Conservation (phyloP, 2,888 invertebrate species). For the Gandaritis pyraliata region DNA sequence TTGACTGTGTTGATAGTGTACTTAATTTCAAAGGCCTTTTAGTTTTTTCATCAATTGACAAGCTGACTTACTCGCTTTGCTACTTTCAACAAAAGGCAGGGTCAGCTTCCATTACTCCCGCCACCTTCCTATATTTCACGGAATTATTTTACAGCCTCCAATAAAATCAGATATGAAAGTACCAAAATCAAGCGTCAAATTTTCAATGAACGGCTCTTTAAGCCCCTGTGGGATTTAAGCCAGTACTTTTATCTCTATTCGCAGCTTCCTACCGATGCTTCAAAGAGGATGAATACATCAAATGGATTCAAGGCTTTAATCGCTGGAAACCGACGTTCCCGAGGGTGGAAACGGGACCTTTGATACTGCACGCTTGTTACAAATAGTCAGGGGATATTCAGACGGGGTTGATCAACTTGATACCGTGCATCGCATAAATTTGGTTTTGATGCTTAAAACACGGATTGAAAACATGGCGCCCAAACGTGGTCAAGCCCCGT, state of each 20-base stretch:
- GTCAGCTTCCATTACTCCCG: neutral
- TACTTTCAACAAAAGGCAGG: slow-evolving; percentile 1
- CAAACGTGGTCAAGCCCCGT: neutral
- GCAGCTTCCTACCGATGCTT: slow-evolving; percentile 44
- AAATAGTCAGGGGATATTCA: slow-evolving; percentile 24
- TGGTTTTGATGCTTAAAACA: slow-evolving; percentile 7
- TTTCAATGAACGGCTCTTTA: slow-evolving; percentile 49
- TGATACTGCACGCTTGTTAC: slow-evolving; percentile 53
- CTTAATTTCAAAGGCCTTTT: neutral
- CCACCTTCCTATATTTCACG: slow-evolving; percentile 5
- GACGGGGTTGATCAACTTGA: slow-evolving; percentile 7
- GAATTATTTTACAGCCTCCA: slow-evolving; percentile 17
- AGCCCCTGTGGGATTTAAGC: slow-evolving; percentile 54
- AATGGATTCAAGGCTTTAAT: slow-evolving; percentile 68
- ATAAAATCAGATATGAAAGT: slow-evolving; percentile 25
- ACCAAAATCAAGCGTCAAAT: slow-evolving; percentile 54
- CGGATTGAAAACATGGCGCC: slow-evolving; percentile 1
- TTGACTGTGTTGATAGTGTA: too few relatives aligned
- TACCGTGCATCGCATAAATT: neutral
- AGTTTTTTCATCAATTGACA: neutral
- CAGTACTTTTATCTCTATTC: slow-evolving; percentile 56
- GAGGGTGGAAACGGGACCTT: slow-evolving; percentile 50
- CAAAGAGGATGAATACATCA: slow-evolving; percentile 70
- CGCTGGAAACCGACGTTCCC: slow-evolving; percentile 63
- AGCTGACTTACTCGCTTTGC: neutral